A percentile compares a stretch with the other conserved stretches of the same genome.
phyloP scores from a whole-genome alignment of 2,888 invertebrate species.

The Oxytorus armatus region DNA sequence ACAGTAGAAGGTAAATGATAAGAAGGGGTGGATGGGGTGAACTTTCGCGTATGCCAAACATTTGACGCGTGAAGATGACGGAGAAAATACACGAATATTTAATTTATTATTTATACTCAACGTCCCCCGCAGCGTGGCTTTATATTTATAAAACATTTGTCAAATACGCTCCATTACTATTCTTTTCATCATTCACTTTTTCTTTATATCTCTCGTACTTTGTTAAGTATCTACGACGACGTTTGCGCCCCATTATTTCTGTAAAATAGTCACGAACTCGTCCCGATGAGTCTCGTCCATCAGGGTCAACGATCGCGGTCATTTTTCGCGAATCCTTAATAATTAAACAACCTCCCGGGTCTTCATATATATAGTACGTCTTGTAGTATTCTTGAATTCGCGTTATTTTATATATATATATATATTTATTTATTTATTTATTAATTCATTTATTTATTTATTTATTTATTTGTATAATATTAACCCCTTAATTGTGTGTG shows the following conservation, averaged over 20 bases:
- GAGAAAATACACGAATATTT: slow-evolving; percentile 22
- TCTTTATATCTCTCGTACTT: slow-evolving; percentile 17
- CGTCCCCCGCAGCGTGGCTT: slow-evolving; percentile 51
- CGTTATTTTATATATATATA: slow-evolving; percentile 30
- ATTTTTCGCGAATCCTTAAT: slow-evolving; percentile 38
- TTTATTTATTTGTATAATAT: slow-evolving; percentile 43
- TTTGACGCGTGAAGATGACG: neutral
- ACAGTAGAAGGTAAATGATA: slow-evolving; percentile 11
- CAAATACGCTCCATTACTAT: slow-evolving; percentile 50
- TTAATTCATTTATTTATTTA: slow-evolving; percentile 3
- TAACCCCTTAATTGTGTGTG: slow-evolving; percentile 39
- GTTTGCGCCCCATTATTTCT: slow-evolving; percentile 33
- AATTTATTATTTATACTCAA: slow-evolving; percentile 24
- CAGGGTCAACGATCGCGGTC: slow-evolving; percentile 29
- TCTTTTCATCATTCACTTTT: slow-evolving; percentile 29
- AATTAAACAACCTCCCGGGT: slow-evolving; percentile 49
- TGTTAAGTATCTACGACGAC: slow-evolving; percentile 36
- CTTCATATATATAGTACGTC: slow-evolving; percentile 1
- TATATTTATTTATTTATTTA: slow-evolving; percentile 11
- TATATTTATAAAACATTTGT: slow-evolving; percentile 61
- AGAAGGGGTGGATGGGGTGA: no score
- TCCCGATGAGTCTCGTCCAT: slow-evolving; percentile 31
- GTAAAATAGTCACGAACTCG: slow-evolving; percentile 58
- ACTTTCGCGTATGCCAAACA: neutral
- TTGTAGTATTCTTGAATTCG: slow-evolving; percentile 45